Evolutionary conservation across 2,888 invertebrate species (phyloP), one percentile per base, ranked within the genome.

Genomic region (Orchesella flavescens): DNA sequence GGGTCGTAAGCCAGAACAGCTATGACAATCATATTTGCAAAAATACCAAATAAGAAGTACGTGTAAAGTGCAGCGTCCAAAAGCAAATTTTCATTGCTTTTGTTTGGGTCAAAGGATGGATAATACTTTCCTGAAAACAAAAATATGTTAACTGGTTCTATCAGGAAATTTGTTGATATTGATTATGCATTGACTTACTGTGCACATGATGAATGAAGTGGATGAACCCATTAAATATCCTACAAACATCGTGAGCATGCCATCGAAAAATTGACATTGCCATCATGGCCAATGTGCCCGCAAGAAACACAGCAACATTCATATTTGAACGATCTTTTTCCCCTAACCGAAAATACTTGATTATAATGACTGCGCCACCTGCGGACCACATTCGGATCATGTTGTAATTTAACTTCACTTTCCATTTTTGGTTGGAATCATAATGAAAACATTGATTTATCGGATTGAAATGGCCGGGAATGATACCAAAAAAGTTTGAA

Each of bases 1-100:
- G 59, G 46, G 23, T 74, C 74, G 19, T 74, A 74, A 10, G 61
- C 9, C 9, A 61, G 10, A n/a, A 74, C 15, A 13, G 12, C n/a
- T n/a, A n/a, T n/a, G 1, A 74, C 7, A 0, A 46, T 5, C 1
- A 74, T 2, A 23, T 5, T 21, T 13, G 63, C 34, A 61, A 15
- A 59, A 1, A 15, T 4, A 1, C 0, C 15, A 44, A 19, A 21
- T 19, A 2, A 7, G 1, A 15, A 21, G 19, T 13, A 59, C 5
- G 1, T 17, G 1, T 4, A 46, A 46, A 74, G 10, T 12, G 61
- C 9, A 0, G 24, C 1, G 46, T 74, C 74, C 44, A 61, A 61
- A 24, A 74, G n/a, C n/a, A n/a, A n/a, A n/a, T n/a, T 13, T 15
- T 61, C 0, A 17, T 72, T 72, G 12, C 44, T 72, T 13, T 43